These are phyloP conservation scores for Eilema depressum DNA, from an alignment of 2,888 invertebrate species.

Conservation along the genomic window DNA sequence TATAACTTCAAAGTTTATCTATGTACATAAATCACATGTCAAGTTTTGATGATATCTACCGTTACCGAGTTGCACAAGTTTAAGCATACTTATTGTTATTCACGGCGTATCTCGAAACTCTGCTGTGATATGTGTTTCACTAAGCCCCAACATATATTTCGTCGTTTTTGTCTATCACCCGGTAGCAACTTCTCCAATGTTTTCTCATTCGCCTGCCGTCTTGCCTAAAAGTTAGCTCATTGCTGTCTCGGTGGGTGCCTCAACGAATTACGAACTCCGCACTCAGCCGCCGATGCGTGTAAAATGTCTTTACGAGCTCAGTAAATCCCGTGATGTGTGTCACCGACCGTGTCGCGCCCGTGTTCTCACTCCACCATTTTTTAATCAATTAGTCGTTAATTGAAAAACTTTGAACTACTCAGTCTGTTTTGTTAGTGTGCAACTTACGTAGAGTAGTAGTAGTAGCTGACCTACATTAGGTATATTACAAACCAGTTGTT, in stretches of 20 bases:
- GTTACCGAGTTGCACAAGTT: conserved; percentile 62
- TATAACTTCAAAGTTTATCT: conserved; percentile 60
- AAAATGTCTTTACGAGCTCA: conserved; percentile 78
- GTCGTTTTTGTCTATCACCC: conserved; percentile 79
- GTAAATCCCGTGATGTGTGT: conserved; percentile 71
- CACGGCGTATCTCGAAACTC: conserved; percentile 71
- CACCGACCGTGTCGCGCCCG: conserved; percentile 50
- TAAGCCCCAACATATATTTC: conserved; percentile 75
- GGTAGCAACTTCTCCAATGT: conserved; percentile 79
- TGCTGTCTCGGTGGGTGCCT: conserved; percentile 76
- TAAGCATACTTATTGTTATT: conserved; percentile 70
- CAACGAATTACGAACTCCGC: conserved; percentile 77
- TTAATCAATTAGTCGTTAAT: conserved; percentile 82
- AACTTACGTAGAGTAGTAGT: conserved; percentile 65
- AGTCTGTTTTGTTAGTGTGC: conserved; percentile 54
- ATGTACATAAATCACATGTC: conserved; percentile 61
- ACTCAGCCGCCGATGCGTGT: conserved; percentile 81
- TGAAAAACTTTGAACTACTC: conserved; percentile 73
- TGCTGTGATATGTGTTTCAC: conserved; percentile 71
- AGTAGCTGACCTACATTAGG: conserved; percentile 64
- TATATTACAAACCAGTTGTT: conserved; percentile 62
- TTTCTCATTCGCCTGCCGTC: conserved; percentile 79
- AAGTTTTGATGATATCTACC: conserved; percentile 62
- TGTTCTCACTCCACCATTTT: conserved; percentile 54
- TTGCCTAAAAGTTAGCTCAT: conserved; percentile 80